These are phyloP conservation scores for Steinernema feltiae DNA, from an alignment of 1,140 invertebrate genomes.

Conservation along the genomic window DNA sequence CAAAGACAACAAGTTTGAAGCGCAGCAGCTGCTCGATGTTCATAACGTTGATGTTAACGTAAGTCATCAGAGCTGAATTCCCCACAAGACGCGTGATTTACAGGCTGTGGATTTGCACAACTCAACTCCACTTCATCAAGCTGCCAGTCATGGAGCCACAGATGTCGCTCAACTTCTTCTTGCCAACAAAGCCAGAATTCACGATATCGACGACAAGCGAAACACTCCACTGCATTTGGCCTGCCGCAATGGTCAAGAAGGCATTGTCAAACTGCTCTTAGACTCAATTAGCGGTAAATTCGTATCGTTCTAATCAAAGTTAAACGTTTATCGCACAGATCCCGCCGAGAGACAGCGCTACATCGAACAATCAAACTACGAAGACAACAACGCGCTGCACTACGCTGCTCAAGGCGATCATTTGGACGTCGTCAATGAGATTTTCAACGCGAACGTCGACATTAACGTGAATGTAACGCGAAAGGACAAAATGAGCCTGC, in stretches of 20 bases:
- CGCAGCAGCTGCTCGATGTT: conserved; percentile 50
- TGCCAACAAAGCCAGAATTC: neutral
- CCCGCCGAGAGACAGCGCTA: neutral
- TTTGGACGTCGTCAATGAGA: conserved; percentile 16
- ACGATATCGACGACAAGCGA: neutral
- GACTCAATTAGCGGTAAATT: no score
- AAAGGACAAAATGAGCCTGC: conserved; percentile 55
- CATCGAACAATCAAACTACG: conserved; percentile 20
- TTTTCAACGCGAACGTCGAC: neutral
- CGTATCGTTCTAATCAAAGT: no score
- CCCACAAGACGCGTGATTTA: neutral
- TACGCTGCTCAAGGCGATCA: conserved; percentile 30
- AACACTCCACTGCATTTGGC: neutral
- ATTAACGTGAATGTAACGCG: conserved; percentile 16
- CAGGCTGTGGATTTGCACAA: neutral
- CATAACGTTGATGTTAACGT: conserved; percentile 28
- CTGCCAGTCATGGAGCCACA: neutral
- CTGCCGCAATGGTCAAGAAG: neutral
- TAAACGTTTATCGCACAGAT: neutral
- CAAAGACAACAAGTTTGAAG: conserved; percentile 57
- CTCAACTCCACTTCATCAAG: neutral
- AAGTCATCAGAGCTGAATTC: neutral
- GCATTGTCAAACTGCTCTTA: neutral
- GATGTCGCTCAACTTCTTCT: neutral
- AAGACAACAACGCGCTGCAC: conserved; percentile 27